These are phyloP conservation scores for Nylanderia fulva DNA, from an alignment of 1,140 invertebrate genomes.

Conservation along the genomic window DNA sequence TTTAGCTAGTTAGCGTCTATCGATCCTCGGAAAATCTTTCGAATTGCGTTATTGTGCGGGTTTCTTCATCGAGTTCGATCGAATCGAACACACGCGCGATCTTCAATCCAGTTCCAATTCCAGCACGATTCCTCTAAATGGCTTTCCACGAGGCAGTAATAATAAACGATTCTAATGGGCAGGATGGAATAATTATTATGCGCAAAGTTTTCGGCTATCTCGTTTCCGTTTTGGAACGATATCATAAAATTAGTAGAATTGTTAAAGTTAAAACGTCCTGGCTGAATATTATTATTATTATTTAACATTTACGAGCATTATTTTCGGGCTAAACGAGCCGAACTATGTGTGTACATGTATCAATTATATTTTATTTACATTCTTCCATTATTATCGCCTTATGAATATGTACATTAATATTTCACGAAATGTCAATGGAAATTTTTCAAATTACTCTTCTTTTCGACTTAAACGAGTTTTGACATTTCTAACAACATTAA, in stretches of 20 bases:
- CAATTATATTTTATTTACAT: slow-evolving; percentile 5
- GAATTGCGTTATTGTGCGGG: slow-evolving; percentile 60
- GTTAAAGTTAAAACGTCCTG: background rate
- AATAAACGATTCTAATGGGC: slow-evolving; percentile 67
- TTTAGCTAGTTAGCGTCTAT: slow-evolving; percentile 65
- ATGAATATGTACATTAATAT: background rate
- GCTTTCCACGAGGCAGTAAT: slow-evolving; percentile 51
- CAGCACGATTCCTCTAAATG: slow-evolving; percentile 53
- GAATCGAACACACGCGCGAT: slow-evolving; percentile 56
- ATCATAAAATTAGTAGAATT: slow-evolving; percentile 35
- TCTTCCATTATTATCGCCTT: background rate
- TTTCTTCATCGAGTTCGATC: slow-evolving; percentile 63
- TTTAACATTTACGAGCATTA: background rate
- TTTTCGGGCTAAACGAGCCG: background rate
- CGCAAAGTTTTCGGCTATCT: slow-evolving; percentile 44
- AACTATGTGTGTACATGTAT: background rate
- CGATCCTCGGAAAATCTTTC: slow-evolving; percentile 50
- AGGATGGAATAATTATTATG: slow-evolving; percentile 37
- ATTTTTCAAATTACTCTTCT: background rate
- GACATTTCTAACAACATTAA: background rate
- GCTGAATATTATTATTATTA: background rate
- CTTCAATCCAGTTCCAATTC: slow-evolving; percentile 27
- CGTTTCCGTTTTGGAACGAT: background rate
- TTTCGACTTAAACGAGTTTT: background rate
- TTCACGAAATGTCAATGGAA: background rate